phyloP scores from a whole-genome alignment of 2,797 vertebrate species.

The Helarctos malayanus region DNA sequence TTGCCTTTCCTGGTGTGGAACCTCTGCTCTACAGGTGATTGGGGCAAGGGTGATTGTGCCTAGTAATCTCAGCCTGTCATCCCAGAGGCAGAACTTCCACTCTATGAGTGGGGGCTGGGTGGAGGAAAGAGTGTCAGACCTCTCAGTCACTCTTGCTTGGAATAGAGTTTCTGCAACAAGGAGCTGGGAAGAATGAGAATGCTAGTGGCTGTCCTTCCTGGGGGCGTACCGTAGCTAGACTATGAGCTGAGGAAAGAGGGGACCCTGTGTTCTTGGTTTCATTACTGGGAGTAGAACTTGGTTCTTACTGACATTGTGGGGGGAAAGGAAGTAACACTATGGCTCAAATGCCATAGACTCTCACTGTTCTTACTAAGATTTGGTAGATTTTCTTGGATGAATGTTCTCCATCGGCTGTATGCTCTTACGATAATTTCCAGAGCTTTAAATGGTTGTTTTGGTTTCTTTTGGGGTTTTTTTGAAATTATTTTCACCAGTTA shows the following conservation, averaged over 20 bases:
- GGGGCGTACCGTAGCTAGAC: neutral
- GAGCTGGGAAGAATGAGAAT: neutral
- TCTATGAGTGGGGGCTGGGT: neutral
- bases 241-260: neutral
- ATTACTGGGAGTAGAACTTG: neutral
- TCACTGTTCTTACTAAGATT: neutral
- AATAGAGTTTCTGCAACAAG: neutral
- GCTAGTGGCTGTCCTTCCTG: neutral
- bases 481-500: neutral
- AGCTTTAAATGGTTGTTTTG: neutral
- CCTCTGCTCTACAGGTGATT: neutral
- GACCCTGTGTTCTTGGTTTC: neutral
- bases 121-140: neutral
- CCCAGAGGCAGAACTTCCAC: neutral
- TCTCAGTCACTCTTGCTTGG: neutral
- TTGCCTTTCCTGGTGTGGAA: neutral
- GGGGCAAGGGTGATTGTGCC: neutral
- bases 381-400: neutral
- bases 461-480: neutral
- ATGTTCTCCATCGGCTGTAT: neutral
- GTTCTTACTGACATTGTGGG: neutral
- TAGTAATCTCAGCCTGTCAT: neutral
- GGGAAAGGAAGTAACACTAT: rapidly evolving
- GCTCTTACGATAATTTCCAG: neutral
- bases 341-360: neutral